Base-by-base conservation (phyloP, 2,113 vertebrate genomes). In the Mastomys coucha region DNA sequence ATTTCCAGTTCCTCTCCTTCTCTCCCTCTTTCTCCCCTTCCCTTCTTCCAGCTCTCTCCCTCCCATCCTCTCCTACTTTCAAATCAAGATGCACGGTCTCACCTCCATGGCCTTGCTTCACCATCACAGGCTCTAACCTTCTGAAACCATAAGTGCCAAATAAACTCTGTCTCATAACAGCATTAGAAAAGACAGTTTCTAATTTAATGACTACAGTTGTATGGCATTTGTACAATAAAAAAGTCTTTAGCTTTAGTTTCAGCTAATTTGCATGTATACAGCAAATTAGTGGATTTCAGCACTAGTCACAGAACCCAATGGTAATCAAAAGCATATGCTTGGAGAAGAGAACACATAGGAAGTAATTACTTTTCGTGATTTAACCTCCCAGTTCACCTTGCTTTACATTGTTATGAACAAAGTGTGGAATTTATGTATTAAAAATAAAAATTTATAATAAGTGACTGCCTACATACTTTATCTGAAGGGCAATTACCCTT, bases 351-450 rank as follows among this genome's bases (percentile, higher is more conserved):
- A 91, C 42, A 96, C 73, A 63, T 91, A n/a, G 51, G 73, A 93
- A 96, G 58, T 80, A 67, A 39, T 94, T 72, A 94, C 93, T 77
- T 65, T 93, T 96, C 95, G 89, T 91, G 84, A 89, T 91, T 78
- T 78, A 72, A 94, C 93, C 72, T 92, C 33, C 96, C 72, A 96
- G 92, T 95, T 85, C 84, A 58, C 84, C 22, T 80, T 89, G 1
- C 63, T 82, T 96, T 96, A 97, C 96, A 90, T 95, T 97, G 56
- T 97, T 95, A 75, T 96, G 97, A 97, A 80, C 95, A 89, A 94
- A 60, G 56, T 87, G 11, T 91, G 93, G 78, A 53, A 33, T 97
- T 96, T 97, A 88, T 95, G 2, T 91, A 97, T 96, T 95, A 97
- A 96, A 96, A 92, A 39, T 97, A 45, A 91, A 96, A 94, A 93